These are phyloP conservation scores for Eciton burchellii DNA, from an alignment of 1,140 invertebrate genomes.

Conservation along the genomic window DNA sequence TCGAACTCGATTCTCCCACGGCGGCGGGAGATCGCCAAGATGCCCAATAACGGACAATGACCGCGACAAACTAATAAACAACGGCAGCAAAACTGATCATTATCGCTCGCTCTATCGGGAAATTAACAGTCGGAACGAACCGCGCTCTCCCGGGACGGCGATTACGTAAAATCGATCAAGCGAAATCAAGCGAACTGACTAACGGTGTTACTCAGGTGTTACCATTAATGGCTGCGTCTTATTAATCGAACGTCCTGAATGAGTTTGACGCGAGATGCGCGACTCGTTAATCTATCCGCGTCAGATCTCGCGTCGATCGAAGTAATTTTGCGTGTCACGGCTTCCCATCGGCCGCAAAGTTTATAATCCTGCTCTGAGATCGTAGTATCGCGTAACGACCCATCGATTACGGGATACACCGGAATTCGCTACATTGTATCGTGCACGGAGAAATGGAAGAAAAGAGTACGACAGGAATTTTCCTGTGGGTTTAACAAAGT, in stretches of 20 bases:
- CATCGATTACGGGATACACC: slow-evolving; percentile 1
- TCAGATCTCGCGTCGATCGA: slow-evolving; percentile 22
- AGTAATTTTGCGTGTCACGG: slow-evolving; percentile 21
- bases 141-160: background rate
- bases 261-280: slow-evolving; percentile 17
- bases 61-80: slow-evolving; percentile 72
- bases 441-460: too few species aligned
- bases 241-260: slow-evolving; percentile 52
- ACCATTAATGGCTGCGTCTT: too few species aligned
- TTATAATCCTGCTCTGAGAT: background rate
- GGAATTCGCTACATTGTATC: background rate
- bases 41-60: slow-evolving; percentile 67
- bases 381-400: background rate
- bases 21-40: slow-evolving; percentile 59
- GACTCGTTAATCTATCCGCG: slow-evolving; percentile 6
- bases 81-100: slow-evolving; percentile 66
- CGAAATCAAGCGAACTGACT: slow-evolving; percentile 44
- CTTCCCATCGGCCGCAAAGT: background rate
- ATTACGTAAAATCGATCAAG: slow-evolving; percentile 53
- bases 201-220: too few species aligned
- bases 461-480: too few species aligned
- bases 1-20: slow-evolving; percentile 75
- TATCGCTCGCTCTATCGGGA: slow-evolving; percentile 61
- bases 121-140: slow-evolving; percentile 58
- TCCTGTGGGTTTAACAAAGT: too few species aligned